These are phyloP conservation scores for Xyliphius kryptos DNA, from an alignment of 2,113 vertebrate species.

Conservation along the genomic window DNA sequence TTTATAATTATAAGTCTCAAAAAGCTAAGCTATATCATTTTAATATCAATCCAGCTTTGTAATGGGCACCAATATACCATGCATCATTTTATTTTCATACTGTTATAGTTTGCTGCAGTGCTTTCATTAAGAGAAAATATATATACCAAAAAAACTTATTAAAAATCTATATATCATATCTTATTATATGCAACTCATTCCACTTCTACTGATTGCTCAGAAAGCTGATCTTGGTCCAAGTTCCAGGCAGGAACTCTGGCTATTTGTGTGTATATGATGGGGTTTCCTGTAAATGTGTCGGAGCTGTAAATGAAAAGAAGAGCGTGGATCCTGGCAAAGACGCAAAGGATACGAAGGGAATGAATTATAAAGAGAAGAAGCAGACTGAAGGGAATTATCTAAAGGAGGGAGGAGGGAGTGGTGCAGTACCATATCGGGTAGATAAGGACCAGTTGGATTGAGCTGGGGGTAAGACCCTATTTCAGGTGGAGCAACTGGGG, in stretches of 20 bases:
- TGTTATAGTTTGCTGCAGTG: too few species aligned
- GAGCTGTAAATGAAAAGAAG: slow-evolving; percentile 62
- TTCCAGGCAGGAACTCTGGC: slow-evolving; percentile 61
- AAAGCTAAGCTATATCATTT: too few species aligned
- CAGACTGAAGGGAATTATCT: slow-evolving; percentile 44
- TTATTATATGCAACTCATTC: too few species aligned
- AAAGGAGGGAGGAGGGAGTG: slow-evolving; percentile 55
- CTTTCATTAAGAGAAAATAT: too few species aligned
- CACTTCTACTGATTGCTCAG: neutral
- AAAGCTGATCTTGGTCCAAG: slow-evolving; percentile 48
- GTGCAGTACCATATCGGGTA: slow-evolving; percentile 60
- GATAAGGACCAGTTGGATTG: slow-evolving; percentile 52
- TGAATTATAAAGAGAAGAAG: slow-evolving; percentile 54
- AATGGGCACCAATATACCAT: too few species aligned
- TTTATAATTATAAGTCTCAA: too few species aligned
- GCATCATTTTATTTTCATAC: too few species aligned
- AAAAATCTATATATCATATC: too few species aligned
- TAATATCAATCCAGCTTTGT: too few species aligned
- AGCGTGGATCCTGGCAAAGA: slow-evolving; percentile 61
- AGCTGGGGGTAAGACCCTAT: slow-evolving; percentile 53
- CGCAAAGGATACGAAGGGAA: slow-evolving; percentile 64
- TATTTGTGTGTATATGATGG: slow-evolving; percentile 53
- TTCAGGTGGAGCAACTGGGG: slow-evolving; percentile 54
- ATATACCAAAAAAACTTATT: too few species aligned
- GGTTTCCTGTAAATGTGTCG: slow-evolving; percentile 63